Base-by-base conservation (phyloP, 1,140 invertebrate genomes). In the Papilio glaucus region DNA sequence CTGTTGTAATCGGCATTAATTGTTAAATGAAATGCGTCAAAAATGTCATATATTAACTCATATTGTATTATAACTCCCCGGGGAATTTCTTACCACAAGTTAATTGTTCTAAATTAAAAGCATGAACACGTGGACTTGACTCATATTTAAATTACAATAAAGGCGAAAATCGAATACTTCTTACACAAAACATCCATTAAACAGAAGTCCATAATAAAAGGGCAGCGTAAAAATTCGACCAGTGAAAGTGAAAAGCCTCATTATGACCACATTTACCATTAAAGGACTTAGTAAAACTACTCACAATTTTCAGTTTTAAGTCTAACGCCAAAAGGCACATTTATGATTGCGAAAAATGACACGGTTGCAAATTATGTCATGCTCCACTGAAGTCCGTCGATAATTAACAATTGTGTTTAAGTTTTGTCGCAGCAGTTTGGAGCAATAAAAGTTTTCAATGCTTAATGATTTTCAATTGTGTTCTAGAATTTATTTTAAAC, bases 211-310 rank as follows among this genome's bases (percentile, higher is more conserved):
- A 62, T 37, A 68, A 83, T 80, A 85, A 85, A 53, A 77, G 77
- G 76, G 67, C 9, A 65, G 77, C 81, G 76, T 85, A 77, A 83
- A 85, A 83, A 82, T 76, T 71, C 74, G 73, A 78, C 76, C 80
- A 82, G 79, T 82, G 80, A 77, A 81, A 82, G 77, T 79, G 78
- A 81, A 85, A 83, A 78, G 72, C 45, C 76, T 80, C 79, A 83
- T 83, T 82, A 85, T 68, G 69, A 79, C 26, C 75, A 73, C n/a
- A 77, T 73, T 45, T 49, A 42, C 62, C 72, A 75, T 80, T 76
- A 18, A 69, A 72, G 9, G 29, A 39, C 65, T 67, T 37, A 57
- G 53, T 41, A 38, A 24, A 38, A 15, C 7, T 21, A 5, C 1
- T 29, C 9, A 49, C 4, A 8, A 68, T n/a, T 69, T 53, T 69